Evolutionary conservation across 1,140 invertebrate genomes (phyloP).

Genomic region (Whitmania pigra): DNA sequence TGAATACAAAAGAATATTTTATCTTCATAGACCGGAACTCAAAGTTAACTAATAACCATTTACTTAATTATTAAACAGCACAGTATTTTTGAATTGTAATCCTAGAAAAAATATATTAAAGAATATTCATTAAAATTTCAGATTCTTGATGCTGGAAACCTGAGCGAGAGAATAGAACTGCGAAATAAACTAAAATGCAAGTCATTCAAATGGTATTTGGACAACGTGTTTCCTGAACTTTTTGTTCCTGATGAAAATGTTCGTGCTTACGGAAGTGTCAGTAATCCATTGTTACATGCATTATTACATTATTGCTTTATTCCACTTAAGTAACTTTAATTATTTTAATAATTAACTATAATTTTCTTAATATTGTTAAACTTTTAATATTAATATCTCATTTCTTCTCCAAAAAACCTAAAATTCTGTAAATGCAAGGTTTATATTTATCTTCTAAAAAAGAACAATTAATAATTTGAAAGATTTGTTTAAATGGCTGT

Average conservation of each 20-base stretch:
- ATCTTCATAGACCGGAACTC: neutral
- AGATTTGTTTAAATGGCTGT: no score
- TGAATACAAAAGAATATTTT: slow-evolving; percentile 12
- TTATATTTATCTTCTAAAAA: neutral
- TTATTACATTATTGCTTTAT: slow-evolving; percentile 3
- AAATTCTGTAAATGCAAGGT: neutral
- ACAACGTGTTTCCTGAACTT: slow-evolving; percentile 13
- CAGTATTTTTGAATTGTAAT: neutral
- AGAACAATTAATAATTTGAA: no score
- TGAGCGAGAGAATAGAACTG: neutral
- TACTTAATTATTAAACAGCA: neutral
- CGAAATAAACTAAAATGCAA: neutral
- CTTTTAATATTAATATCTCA: neutral
- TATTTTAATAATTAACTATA: neutral
- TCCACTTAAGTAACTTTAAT: neutral
- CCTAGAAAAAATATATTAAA: slow-evolving; percentile 37
- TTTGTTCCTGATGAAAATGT: slow-evolving; percentile 72
- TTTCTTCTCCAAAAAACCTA: no score
- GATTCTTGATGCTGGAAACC: neutral
- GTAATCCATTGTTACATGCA: no score
- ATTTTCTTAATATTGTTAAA: neutral
- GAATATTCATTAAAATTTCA: no score
- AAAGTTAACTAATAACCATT: neutral
- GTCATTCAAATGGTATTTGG: slow-evolving; percentile 14
- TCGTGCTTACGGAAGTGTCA: slow-evolving; percentile 55